Evolutionary conservation across 2,797 vertebrate genomes (phyloP).

Genomic region (Cynopterus sphinx): DNA sequence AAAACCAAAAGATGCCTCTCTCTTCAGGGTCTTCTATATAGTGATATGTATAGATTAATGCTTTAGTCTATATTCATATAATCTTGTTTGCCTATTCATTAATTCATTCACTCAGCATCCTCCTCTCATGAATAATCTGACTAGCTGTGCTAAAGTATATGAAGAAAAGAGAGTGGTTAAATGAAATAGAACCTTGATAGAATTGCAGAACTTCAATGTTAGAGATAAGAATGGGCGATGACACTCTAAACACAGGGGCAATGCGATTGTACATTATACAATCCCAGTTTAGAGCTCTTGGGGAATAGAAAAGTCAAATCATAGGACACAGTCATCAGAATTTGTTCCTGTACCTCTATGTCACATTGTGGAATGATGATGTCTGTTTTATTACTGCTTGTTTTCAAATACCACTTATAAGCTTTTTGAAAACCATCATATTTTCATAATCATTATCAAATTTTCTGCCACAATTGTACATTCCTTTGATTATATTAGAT

Average conservation of each 20-base stretch:
- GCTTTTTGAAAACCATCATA: not conserved
- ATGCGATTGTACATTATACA: not conserved
- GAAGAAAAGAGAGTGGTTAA: not conserved
- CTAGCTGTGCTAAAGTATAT: not conserved
- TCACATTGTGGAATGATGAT: not conserved
- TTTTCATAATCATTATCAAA: not conserved
- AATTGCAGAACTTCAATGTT: not conserved
- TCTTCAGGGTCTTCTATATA: not conserved
- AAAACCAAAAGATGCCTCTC: not conserved
- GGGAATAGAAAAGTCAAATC: not conserved
- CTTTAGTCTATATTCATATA: not conserved
- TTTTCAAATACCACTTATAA: not conserved
- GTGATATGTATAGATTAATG: not conserved
- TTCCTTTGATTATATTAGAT: slow-evolving; percentile 11
- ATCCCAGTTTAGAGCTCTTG: not conserved
- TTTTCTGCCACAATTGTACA: not conserved
- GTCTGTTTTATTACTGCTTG: not conserved
- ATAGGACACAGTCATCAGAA: not conserved
- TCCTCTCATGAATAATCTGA: not conserved
- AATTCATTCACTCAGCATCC: not conserved
- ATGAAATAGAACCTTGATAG: not conserved
- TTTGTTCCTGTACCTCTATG: not conserved
- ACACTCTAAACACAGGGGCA: not conserved
- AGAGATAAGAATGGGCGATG: not conserved
- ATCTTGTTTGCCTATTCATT: not conserved